Conservation (phyloP, 2,888 invertebrate species). For the Cancer borealis region DNA sequence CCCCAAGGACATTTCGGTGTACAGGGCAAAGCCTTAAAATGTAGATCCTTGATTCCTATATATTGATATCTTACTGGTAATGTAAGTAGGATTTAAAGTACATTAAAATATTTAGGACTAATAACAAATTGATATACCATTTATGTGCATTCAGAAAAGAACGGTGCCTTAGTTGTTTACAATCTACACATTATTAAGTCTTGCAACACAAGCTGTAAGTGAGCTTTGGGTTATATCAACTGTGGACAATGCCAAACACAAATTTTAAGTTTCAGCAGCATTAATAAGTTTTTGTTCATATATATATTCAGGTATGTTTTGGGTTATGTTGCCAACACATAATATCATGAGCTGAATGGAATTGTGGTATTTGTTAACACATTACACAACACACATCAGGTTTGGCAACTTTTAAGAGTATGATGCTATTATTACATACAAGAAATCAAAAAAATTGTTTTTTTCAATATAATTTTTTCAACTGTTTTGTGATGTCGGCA, state of each 20-base stretch:
- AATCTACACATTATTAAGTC: background rate
- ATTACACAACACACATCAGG: background rate
- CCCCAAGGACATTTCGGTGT: background rate
- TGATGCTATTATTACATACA: no score
- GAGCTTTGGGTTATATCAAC: background rate
- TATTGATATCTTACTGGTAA: background rate
- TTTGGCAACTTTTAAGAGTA: no score
- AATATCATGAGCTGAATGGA: background rate
- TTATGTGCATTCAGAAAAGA: slow-evolving; percentile 28
- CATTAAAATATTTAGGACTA: background rate
- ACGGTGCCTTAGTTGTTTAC: slow-evolving; percentile 38
- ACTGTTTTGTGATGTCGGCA: no score
- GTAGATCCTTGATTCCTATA: slow-evolving; percentile 3
- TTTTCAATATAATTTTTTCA: no score
- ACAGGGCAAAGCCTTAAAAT: background rate
- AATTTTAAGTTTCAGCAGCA: background rate
- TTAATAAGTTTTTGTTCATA: background rate
- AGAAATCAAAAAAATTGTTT: no score
- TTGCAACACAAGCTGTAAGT: background rate
- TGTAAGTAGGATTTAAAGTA: slow-evolving; percentile 7
- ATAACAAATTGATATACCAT: slow-evolving; percentile 13
- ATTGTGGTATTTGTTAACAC: background rate
- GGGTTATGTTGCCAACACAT: background rate
- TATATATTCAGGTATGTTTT: background rate
- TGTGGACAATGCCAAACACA: slow-evolving; percentile 18